Evolutionary conservation across 2,888 invertebrate genomes (phyloP).

Genomic region (Acanthopleura granulata): DNA sequence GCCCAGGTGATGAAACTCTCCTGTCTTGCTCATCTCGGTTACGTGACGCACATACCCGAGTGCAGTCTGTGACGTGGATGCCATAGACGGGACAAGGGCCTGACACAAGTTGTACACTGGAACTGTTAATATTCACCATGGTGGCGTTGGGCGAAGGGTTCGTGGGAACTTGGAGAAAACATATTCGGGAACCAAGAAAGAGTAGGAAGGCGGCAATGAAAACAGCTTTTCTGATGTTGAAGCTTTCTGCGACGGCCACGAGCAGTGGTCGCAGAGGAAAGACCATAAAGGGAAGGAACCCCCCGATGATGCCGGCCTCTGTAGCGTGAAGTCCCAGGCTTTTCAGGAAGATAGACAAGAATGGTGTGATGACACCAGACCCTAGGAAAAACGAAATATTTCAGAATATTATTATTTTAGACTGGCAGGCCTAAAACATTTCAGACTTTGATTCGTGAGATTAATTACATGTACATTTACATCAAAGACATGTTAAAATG

Average conservation of each 20-base stretch:
- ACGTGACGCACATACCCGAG: not conserved
- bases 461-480: too few species aligned
- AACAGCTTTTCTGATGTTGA: not conserved
- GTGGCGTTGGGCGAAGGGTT: not conserved
- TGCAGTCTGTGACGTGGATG: not conserved
- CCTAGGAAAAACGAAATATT: constrained; percentile 21
- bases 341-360: constrained; percentile 32
- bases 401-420: too few species aligned
- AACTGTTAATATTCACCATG: not conserved
- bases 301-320: constrained; percentile 34
- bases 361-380: constrained; percentile 29
- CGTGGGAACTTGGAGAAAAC: not conserved
- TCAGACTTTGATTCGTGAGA: too few species aligned
- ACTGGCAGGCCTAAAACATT: too few species aligned
- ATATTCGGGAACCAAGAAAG: not conserved
- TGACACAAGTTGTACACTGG: not conserved
- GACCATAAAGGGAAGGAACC: constrained; percentile 25
- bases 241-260: not conserved
- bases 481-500: too few species aligned
- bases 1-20: not conserved
- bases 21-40: not conserved
- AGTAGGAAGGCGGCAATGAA: not conserved
- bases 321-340: constrained; percentile 29
- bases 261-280: not conserved
- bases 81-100: not conserved